Conservation (phyloP, 2,888 invertebrate genomes). For the Cataglyphis livida region DNA sequence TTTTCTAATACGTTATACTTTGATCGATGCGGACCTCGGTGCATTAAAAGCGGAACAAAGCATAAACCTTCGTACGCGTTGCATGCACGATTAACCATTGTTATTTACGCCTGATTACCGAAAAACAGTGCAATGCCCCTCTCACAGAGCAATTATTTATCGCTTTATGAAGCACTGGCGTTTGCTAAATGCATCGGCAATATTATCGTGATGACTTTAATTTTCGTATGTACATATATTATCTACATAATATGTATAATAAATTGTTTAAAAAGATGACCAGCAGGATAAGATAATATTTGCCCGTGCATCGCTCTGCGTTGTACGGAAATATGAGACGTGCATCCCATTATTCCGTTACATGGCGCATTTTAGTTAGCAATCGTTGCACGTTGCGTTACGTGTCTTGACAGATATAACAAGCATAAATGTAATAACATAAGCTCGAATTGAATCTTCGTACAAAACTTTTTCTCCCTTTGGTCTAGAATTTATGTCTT, state of each 20-base stretch:
- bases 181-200: conserved; percentile 25
- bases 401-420: neutral
- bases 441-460: neutral
- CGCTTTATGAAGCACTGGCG: conserved; percentile 45
- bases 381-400: neutral
- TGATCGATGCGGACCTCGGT: conserved; percentile 24
- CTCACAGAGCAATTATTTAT: conserved; percentile 51
- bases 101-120: conserved; percentile 49
- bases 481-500: neutral
- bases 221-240: neutral
- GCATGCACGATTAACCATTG: conserved; percentile 37
- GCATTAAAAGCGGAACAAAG: conserved; percentile 40
- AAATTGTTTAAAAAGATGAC: conserved; percentile 10
- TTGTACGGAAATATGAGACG: conserved; percentile 8
- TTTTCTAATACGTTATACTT: neutral
- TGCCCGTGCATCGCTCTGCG: neutral
- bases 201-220: conserved; percentile 37
- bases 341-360: neutral
- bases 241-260: conserved; percentile 12
- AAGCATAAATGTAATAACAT: neutral
- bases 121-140: conserved; percentile 34
- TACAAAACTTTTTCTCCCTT: neutral
- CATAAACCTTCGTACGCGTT: conserved; percentile 34
- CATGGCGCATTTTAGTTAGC: neutral
- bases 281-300: conserved; percentile 9